These are phyloP conservation scores for Phalanger gymnotis DNA, from an alignment of 2,797 vertebrate species.

Conservation along the genomic window DNA sequence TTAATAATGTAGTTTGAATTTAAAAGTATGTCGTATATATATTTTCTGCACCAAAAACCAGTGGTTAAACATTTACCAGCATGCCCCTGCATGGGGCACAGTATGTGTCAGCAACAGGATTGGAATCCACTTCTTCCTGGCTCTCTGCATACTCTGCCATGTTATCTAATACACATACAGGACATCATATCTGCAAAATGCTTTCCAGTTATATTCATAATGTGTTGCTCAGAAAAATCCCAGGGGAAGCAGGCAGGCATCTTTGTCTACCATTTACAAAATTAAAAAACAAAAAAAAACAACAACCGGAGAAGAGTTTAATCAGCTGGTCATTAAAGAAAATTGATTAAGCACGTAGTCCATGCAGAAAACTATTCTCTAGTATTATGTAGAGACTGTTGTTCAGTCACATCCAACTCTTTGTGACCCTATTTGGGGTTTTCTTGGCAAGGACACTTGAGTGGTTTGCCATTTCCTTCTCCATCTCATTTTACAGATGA, in stretches of 20 bases:
- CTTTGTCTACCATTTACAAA: slow-evolving; percentile 36
- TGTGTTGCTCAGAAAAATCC: slow-evolving; percentile 1
- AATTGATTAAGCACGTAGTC: slow-evolving; percentile 13
- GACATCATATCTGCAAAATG: background rate
- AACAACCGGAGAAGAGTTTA: slow-evolving; percentile 17
- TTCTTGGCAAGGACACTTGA: background rate
- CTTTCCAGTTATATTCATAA: background rate
- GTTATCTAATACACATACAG: background rate
- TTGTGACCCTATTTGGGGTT: background rate
- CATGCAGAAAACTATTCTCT: background rate
- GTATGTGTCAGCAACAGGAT: background rate
- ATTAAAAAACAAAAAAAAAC: slow-evolving; percentile 45
- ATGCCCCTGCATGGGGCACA: background rate
- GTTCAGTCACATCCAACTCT: background rate
- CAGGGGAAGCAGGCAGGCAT: background rate
- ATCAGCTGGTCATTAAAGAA: slow-evolving; percentile 52
- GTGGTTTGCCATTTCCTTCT: background rate
- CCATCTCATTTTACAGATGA: background rate
- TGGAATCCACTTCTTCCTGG: background rate
- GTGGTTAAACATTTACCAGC: background rate
- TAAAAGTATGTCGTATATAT: background rate
- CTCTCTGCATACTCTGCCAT: background rate
- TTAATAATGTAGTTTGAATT: background rate
- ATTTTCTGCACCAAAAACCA: background rate
- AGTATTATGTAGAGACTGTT: background rate